Evolutionary conservation across 1,140 invertebrate genomes (phyloP).

Genomic region (Geopemphigus sp.): DNA sequence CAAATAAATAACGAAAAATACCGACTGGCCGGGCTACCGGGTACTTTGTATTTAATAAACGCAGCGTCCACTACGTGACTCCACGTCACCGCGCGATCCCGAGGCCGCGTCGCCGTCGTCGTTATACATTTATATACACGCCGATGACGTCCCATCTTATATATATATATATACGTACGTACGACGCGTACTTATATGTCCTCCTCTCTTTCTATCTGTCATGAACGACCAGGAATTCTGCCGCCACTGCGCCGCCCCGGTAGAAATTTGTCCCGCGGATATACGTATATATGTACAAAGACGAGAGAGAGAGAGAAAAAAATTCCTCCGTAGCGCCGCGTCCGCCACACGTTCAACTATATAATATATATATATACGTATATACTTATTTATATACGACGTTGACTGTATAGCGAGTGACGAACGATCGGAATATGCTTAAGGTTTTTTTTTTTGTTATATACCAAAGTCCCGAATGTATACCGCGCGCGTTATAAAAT

Average conservation of each 20-base stretch:
- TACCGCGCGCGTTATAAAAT: too few relatives aligned
- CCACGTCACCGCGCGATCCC: slow-evolving; percentile 14
- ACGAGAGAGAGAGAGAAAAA: not conserved
- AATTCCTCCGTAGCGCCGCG: slow-evolving; percentile 23
- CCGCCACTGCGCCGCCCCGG: not conserved
- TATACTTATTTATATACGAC: too few relatives aligned
- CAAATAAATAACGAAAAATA: slow-evolving; percentile 1
- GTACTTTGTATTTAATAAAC: slow-evolving; percentile 47
- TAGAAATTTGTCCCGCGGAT: slow-evolving; percentile 40
- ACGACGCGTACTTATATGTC: too few relatives aligned
- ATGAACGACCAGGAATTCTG: slow-evolving; percentile 26
- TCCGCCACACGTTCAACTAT: slow-evolving; percentile 5
- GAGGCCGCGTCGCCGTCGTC: slow-evolving; percentile 21
- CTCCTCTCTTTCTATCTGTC: slow-evolving; percentile 17
- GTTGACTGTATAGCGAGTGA: not conserved
- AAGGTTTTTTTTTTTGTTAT: not conserved
- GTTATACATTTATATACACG: slow-evolving; percentile 5
- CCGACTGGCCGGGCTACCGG: slow-evolving; percentile 32
- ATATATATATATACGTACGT: too few relatives aligned
- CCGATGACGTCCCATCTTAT: not conserved
- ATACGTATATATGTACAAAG: not conserved
- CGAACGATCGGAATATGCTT: slow-evolving; percentile 18
- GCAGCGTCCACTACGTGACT: slow-evolving; percentile 43
- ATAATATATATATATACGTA: not conserved
- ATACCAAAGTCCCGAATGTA: not conserved